Evolutionary conservation across 2,888 invertebrate species (phyloP).

Genomic region (Itoplectis maculator): DNA sequence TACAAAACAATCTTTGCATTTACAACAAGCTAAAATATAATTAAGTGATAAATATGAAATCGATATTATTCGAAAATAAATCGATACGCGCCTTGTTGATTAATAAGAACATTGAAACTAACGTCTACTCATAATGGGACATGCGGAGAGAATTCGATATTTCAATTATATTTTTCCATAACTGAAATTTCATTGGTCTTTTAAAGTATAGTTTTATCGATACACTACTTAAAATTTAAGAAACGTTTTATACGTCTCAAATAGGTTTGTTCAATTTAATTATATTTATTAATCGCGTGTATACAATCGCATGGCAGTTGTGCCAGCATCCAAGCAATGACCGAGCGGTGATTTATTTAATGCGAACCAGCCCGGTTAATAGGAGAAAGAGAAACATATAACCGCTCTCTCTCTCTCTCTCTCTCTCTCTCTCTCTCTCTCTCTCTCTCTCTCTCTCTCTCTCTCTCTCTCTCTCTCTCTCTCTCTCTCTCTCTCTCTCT

Average conservation of each 20-base stretch:
- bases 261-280: slow-evolving; percentile 22
- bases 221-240: slow-evolving; percentile 18
- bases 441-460: too few species aligned
- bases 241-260: slow-evolving; percentile 30
- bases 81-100: slow-evolving; percentile 1
- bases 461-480: too few species aligned
- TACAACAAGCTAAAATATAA: too few species aligned
- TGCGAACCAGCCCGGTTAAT: neutral
- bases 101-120: slow-evolving; percentile 16
- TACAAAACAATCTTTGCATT: too few species aligned
- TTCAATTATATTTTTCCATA: slow-evolving; percentile 33
- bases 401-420: neutral
- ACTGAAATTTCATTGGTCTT: slow-evolving; percentile 27
- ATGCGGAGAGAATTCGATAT: slow-evolving; percentile 36
- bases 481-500: too few species aligned
- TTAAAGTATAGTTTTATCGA: slow-evolving; percentile 28
- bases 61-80: slow-evolving; percentile 26
- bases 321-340: slow-evolving; percentile 35
- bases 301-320: slow-evolving; percentile 38
- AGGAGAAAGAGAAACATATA: neutral
- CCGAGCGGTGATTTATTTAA: slow-evolving; percentile 25
- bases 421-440: neutral
- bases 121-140: slow-evolving; percentile 24
- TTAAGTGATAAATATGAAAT: neutral
- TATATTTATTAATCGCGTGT: slow-evolving; percentile 30